Base-by-base conservation (phyloP, 2,113 vertebrate species). In the Urocitellus parryii region DNA sequence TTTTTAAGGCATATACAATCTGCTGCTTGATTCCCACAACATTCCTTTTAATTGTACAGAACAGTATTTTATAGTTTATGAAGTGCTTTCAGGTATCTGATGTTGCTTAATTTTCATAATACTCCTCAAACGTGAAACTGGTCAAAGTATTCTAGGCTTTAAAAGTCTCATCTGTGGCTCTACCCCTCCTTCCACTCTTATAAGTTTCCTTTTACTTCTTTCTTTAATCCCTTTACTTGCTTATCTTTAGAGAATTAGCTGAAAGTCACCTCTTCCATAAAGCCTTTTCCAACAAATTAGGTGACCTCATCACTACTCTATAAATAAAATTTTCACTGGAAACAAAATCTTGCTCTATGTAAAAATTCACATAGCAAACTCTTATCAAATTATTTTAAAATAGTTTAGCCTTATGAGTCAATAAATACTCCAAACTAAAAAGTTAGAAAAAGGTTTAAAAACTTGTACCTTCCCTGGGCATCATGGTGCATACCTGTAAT, bases 31-130 rank as follows among this genome's bases (percentile, higher is more conserved):
- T 58, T 90, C 51, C 78, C 68, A 45, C 10, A 86, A 11, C 6
- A 18, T 42, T 85, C 12, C 6, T 68, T 80, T 88, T 53, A 67
- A 37, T 68, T 56, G 29, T 80, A 51, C 27, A 34, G 18, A 34
- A 67, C 2, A 70, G 45, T 73, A 42, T 17, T 67, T 80, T 29
- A 32, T 32, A 42, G 61, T 39, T 85, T 88, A 48, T 34, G 14
- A 74, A 94, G 14, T 32, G 10, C 7, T 87, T 91, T 91, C 82
- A 34, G 39, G 14, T 81, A 27, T 8, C 14, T 45, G 25, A 14
- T 53, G 45, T 45, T 63, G 65, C 45, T 85, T 92, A 93, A 91
- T 93, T 87, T 72, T 86, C 10, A 11, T 56, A 39, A 32, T 77
- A 37, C n/a, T 86, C 25, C 24, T n/a, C 61, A 68, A 73, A 27